Evolutionary conservation across 1,140 invertebrate genomes (phyloP).

Genomic region (Mycetomoellerius zeteki): DNA sequence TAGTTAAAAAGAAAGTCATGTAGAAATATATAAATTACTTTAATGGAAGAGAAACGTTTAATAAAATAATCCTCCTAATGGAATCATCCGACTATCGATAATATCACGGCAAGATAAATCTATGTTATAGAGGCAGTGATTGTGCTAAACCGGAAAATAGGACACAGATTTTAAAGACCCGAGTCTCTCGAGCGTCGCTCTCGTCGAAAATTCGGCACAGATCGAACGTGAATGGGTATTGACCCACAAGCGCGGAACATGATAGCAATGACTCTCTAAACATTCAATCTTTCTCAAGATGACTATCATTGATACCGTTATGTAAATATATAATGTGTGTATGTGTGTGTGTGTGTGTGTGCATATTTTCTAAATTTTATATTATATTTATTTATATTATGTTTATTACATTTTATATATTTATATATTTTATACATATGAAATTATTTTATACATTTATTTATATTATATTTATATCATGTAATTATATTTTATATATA

Average conservation of each 20-base stretch:
- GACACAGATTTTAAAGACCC: background rate
- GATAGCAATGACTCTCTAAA: conserved; percentile 13
- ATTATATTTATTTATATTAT: background rate
- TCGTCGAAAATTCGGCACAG: conserved; percentile 24
- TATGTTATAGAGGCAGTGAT: background rate
- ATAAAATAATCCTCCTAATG: background rate
- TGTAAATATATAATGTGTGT: background rate
- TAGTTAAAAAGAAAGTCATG: background rate
- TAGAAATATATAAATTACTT: background rate
- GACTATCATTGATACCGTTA: conserved; percentile 18
- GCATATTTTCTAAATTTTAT: background rate
- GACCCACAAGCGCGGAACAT: background rate
- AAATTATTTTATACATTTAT: background rate
- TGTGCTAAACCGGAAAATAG: conserved; percentile 14
- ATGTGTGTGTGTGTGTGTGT: too few relatives aligned
- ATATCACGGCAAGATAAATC: background rate
- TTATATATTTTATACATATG: background rate
- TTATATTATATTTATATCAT: background rate
- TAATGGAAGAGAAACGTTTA: background rate
- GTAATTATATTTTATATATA: too few relatives aligned
- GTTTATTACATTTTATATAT: too few relatives aligned
- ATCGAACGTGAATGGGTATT: conserved; percentile 30
- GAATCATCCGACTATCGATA: background rate
- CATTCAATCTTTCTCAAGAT: conserved; percentile 11
- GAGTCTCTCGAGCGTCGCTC: conserved; percentile 2